Conservation (phyloP, 2,797 vertebrate species). For the Falco novaeseelandiae region DNA sequence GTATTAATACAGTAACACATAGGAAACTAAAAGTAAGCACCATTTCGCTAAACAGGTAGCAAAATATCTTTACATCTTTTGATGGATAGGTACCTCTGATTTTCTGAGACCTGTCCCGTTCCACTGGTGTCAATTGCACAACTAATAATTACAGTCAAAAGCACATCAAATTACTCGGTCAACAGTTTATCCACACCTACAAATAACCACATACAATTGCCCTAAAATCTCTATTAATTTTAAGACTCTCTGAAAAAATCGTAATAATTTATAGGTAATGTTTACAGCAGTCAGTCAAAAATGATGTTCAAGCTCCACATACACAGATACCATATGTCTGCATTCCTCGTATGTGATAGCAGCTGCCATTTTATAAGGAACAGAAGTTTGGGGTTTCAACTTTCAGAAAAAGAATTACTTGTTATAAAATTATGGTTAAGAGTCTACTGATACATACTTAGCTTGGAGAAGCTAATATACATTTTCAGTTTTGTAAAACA, state of each 20-base stretch:
- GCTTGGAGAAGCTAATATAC: background rate
- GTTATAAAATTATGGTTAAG: background rate
- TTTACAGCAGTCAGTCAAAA: background rate
- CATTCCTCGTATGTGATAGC: background rate
- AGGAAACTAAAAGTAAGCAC: background rate
- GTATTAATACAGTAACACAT: background rate
- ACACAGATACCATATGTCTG: background rate
- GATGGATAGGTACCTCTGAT: background rate
- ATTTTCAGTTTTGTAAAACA: background rate
- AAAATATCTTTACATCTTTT: background rate
- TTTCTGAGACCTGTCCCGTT: conserved; percentile 9
- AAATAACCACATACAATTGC: background rate
- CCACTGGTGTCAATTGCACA: background rate
- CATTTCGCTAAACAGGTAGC: background rate
- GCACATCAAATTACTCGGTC: background rate
- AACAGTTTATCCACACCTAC: background rate
- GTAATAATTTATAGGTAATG: background rate
- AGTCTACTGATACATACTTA: background rate
- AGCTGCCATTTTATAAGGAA: background rate
- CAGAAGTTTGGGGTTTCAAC: background rate
- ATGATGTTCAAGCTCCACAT: background rate
- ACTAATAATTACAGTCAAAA: background rate
- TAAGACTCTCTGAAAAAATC: background rate
- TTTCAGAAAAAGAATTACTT: background rate
- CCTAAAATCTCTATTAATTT: background rate